Conservation (phyloP, 1,140 invertebrate genomes). For the Drosophila hydei region DNA sequence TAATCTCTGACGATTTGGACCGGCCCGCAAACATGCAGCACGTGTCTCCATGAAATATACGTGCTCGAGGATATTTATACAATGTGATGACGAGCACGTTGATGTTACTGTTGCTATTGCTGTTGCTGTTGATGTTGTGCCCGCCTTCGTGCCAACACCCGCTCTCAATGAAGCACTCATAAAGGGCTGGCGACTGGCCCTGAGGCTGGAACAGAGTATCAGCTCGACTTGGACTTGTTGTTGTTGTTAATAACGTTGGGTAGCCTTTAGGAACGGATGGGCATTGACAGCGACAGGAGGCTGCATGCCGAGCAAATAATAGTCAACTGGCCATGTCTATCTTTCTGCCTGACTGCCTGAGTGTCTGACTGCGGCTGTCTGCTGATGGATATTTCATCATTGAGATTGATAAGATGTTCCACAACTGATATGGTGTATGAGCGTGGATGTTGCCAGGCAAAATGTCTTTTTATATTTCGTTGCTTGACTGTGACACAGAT, state of each 20-base stretch:
- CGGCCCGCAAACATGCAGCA: conserved; percentile 65
- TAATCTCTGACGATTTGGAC: conserved; percentile 77
- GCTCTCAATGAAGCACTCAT: conserved; percentile 1
- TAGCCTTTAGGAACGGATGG: conserved; percentile 15
- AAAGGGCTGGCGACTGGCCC: conserved; percentile 1
- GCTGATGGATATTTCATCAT: conserved; percentile 59
- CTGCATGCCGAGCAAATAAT: conserved; percentile 57
- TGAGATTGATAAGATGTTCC: conserved; percentile 60
- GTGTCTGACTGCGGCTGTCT: conserved; percentile 19
- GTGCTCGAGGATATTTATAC: conserved; percentile 83
- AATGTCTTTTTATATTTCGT: conserved; percentile 36
- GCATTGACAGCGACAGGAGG: conserved; percentile 21
- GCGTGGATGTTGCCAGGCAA: conserved; percentile 41
- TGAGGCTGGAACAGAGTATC: background rate
- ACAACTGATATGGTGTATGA: conserved; percentile 46
- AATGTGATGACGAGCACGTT: conserved; percentile 76
- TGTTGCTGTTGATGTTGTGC: conserved; percentile 8
- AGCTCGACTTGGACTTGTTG: conserved; percentile 10
- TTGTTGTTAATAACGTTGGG: conserved; percentile 76
- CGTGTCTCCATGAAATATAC: conserved; percentile 76
- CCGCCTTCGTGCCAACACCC: background rate
- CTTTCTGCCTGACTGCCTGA: conserved; percentile 62
- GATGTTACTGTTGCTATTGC: conserved; percentile 30
- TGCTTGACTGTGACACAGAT: conserved; percentile 66
- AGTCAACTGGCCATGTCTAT: conserved; percentile 67